Conservation (phyloP, 2,888 invertebrate genomes). For the Cyrtodaria siliqua region DNA sequence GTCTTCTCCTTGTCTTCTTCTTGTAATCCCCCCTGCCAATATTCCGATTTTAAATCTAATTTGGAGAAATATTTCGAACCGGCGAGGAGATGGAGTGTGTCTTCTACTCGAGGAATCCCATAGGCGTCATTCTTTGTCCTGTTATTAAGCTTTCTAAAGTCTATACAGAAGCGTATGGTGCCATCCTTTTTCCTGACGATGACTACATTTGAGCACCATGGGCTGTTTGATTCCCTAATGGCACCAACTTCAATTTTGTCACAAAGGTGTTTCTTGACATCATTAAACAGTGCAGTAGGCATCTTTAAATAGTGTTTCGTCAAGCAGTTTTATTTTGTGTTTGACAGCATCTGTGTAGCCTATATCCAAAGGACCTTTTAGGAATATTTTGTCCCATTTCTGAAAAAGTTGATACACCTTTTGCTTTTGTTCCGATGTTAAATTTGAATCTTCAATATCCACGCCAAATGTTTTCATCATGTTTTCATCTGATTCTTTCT, state of each 20-base stretch:
- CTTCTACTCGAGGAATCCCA: conserved; percentile 27
- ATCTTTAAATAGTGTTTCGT: conserved; percentile 28
- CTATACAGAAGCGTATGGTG: conserved; percentile 25
- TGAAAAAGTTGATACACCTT: conserved; percentile 3
- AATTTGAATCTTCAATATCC: conserved; percentile 9
- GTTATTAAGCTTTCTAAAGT: conserved; percentile 25
- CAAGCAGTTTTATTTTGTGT: conserved; percentile 14
- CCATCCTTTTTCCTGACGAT: conserved; percentile 35
- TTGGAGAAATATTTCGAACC: conserved; percentile 28
- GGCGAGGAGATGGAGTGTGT: conserved; percentile 19
- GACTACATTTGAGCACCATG: conserved; percentile 25
- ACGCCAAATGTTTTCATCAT: too few species aligned
- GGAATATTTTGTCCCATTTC: conserved; percentile 14
- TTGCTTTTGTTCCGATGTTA: conserved; percentile 9
- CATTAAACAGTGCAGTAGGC: conserved; percentile 11
- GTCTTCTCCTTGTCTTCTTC: conserved; percentile 47
- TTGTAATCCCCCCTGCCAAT: conserved; percentile 26
- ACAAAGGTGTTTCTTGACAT: conserved; percentile 18
- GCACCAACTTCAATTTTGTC: conserved; percentile 31
- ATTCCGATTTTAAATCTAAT: conserved; percentile 21
- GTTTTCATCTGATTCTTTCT: too few species aligned
- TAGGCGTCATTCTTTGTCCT: conserved; percentile 25
- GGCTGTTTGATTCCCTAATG: conserved; percentile 24
- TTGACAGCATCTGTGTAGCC: conserved; percentile 19
- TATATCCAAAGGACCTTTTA: conserved; percentile 11